Percentiles rank a stretch among this genome's conserved stretches.
Evolutionary conservation across 2,888 invertebrate genomes (phyloP).

Genomic region (Drosophila hamatofila): DNA sequence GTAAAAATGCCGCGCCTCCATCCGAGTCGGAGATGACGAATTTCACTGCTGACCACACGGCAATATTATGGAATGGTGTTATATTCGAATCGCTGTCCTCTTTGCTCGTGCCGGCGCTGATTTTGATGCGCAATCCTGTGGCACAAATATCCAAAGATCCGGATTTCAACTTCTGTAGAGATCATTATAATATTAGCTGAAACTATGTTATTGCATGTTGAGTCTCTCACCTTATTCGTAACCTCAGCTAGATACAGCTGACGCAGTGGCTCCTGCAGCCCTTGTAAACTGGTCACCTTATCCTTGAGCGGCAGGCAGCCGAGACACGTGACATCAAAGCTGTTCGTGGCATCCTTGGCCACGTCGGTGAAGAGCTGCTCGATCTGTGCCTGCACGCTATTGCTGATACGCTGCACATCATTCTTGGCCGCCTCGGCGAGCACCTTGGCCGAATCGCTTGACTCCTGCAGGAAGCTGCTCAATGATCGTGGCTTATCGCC

Average conservation of each 20-base stretch:
- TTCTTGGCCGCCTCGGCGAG: constrained; percentile 80
- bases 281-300: constrained; percentile 93
- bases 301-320: constrained; percentile 92
- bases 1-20: constrained; percentile 91
- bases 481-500: constrained; percentile 81
- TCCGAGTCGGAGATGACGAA: constrained; percentile 90
- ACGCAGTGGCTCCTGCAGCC: constrained; percentile 92
- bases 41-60: constrained; percentile 96
- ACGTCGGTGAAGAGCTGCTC: constrained; percentile 94
- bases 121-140: constrained; percentile 90
- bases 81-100: constrained; percentile 84
- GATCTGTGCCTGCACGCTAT: constrained; percentile 93
- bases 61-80: constrained; percentile 95
- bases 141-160: constrained; percentile 85
- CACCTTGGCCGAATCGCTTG: constrained; percentile 71
- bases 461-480: constrained; percentile 79
- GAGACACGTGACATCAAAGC: constrained; percentile 92
- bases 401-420: constrained; percentile 86
- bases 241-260: constrained; percentile 88
- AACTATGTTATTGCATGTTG: fast-evolving
- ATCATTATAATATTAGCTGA: background rate
- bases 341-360: constrained; percentile 88
- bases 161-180: constrained; percentile 76
- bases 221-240: constrained; percentile 77
- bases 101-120: constrained; percentile 71